Evolutionary conservation across 2,797 vertebrate genomes (phyloP), one percentile per base, ranked within the genome.

Genomic region (Danio aesculapii): DNA sequence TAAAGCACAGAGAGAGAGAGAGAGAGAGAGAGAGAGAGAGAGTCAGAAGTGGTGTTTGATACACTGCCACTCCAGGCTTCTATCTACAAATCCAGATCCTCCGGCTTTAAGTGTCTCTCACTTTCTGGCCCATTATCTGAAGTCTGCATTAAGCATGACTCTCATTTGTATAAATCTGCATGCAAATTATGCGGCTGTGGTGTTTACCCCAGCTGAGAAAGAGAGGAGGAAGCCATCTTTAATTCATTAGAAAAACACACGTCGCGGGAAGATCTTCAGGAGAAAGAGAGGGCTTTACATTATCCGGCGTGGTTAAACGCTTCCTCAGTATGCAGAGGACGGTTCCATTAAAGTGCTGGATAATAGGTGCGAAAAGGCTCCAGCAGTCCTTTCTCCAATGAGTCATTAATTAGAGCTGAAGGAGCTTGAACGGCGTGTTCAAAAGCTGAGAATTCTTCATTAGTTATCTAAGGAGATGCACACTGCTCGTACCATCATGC

Each of bases 161-260:
- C 91, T 94, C 89, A 92, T 94, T 94, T 94, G 92, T 93, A 89
- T 92, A 90, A 92, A 93, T 92, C 89, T 87, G 88, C 86, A 92
- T 91, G 92, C 89, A 92, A 91, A 94, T 94, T 90, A 92, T 91
- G 91, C 85, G 64, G 91, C 88, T 76, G 89, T 87, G 83, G 87
- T 93, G 92, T 94, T 94, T 93, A 94, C 88, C 88, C 91, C 86
- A 86, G 87, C 55, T 70, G 77, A 75, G 82, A 62, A 47, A 78
- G 71, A 79, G 78, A 85, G 68, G 55, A 82, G 86, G 88, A 91
- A 92, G 90, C 89, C 89, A 92, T 94, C 90, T 94, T 94, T 94
- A 94, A 94, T 95, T 94, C 92, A 94, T 94, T 93, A 93, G 91
- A 90, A 93, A 93, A 93, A 92, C 90, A 91, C 86, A 91, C 87